These are phyloP conservation scores for Sarcophaga caerulescens DNA, from an alignment of 2,888 invertebrate species.

Conservation along the genomic window DNA sequence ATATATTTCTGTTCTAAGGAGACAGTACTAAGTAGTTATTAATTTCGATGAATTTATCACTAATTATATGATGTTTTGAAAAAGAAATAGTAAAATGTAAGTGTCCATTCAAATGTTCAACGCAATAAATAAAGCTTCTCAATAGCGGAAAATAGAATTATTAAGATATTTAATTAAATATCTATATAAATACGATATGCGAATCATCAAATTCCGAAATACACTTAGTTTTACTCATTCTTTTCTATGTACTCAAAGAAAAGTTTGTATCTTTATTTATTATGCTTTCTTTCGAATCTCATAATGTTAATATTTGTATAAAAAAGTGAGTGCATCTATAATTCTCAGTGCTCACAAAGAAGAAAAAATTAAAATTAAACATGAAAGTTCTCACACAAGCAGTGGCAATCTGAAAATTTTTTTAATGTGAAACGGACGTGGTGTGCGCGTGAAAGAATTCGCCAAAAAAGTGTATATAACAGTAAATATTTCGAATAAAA, in stretches of 20 bases:
- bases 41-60: too few species aligned
- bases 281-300: constrained; percentile 31
- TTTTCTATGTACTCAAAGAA: not conserved
- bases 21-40: too few species aligned
- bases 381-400: constrained; percentile 37
- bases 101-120: too few species aligned
- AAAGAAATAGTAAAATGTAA: too few species aligned
- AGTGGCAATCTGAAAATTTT: constrained; percentile 57
- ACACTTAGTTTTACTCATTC: too few species aligned
- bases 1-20: too few species aligned
- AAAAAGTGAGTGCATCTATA: constrained; percentile 39
- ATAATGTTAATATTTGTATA: constrained; percentile 40
- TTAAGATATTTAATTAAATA: too few species aligned
- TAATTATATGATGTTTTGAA: too few species aligned
- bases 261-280: constrained; percentile 1
- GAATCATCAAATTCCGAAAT: too few species aligned
- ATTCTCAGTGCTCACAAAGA: constrained; percentile 42
- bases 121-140: too few species aligned
- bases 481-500: constrained; percentile 24
- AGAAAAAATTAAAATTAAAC: constrained; percentile 10
- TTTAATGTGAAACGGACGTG: constrained; percentile 63
- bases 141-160: too few species aligned
- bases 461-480: constrained; percentile 47
- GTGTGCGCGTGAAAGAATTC: constrained; percentile 64
- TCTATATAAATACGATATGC: too few species aligned